Evolutionary conservation across 2,113 vertebrate species (phyloP).

Genomic region (Calidris pugnax): DNA sequence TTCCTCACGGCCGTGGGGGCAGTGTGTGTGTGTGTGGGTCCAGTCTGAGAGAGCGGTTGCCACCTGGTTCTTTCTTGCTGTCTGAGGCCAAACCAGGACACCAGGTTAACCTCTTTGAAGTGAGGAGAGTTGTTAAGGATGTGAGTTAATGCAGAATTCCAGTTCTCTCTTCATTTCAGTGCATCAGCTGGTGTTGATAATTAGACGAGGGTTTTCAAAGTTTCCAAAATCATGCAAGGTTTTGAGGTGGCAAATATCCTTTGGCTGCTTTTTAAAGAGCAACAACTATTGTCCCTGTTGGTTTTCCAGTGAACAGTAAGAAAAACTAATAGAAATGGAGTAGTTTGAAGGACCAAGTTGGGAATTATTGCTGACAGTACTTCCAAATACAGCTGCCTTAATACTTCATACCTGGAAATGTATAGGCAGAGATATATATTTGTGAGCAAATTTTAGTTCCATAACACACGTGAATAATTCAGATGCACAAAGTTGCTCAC

Average conservation of each 20-base stretch:
- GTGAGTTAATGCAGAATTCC: neutral
- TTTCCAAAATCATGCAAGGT: fast-evolving
- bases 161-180: neutral
- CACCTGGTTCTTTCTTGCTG: too few species aligned
- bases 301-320: neutral
- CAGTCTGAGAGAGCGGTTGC: too few species aligned
- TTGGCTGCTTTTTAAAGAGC: neutral
- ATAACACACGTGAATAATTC: neutral
- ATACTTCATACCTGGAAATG: neutral
- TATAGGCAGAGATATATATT: neutral
- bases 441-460: neutral
- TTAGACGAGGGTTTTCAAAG: neutral
- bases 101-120: neutral
- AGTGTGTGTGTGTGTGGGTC: too few species aligned
- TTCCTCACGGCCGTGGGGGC: too few species aligned
- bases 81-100: too few species aligned
- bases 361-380: neutral
- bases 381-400: neutral
- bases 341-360: neutral
- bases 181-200: neutral
- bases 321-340: neutral
- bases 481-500: neutral
- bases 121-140: neutral
- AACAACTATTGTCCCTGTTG: neutral
- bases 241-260: neutral